Base-by-base conservation (phyloP, 2,113 vertebrate species). In the Callionymus lyra region DNA sequence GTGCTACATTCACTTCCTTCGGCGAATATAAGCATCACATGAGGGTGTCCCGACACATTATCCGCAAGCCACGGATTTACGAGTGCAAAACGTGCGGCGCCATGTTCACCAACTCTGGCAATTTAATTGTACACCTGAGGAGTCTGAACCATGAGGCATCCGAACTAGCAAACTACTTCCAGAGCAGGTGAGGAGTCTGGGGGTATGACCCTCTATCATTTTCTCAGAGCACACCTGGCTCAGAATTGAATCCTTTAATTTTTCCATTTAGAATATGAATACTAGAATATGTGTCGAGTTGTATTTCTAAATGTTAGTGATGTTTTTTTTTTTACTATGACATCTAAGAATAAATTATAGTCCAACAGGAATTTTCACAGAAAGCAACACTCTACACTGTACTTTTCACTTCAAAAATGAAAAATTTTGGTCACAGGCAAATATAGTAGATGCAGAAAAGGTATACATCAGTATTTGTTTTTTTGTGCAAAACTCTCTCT, bases 91-190 rank as follows among this genome's bases (percentile, higher is more conserved):
- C 95, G 88, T 98, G 95, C 72, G 93, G 94, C 86, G 95, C 95
- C 93, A 98, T 98, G 95, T 98, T 98, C 90, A 98, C 95, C 93
- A 98, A 98, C 93, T 98, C 95, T 92, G 95, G 95, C 87, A 98
- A 98, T 96, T 97, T 98, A 98, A 98, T 98, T 93, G 95, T 98
- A 86, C 95, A 98, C 90, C 95, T 98, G 93, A 91, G 95, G 91
- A 98, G 95, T 93, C 93, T 98, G 91, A 98, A 97, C 91, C 95
- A 98, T 92, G 95, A 98, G 91, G 95, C 95, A 57, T 98, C 95
- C 87, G 95, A 98, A 84, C 92, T 98, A 95, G 93, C 95, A 94
- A 97, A 97, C 92, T 98, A 98, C 94, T 98, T 98, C 95, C 95
- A 98, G 92, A 97, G 93, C 94, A 98, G 95, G 95, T 98, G 92